Conservation (phyloP, 2,888 invertebrate genomes). For the Leptinotarsa tumamoca region DNA sequence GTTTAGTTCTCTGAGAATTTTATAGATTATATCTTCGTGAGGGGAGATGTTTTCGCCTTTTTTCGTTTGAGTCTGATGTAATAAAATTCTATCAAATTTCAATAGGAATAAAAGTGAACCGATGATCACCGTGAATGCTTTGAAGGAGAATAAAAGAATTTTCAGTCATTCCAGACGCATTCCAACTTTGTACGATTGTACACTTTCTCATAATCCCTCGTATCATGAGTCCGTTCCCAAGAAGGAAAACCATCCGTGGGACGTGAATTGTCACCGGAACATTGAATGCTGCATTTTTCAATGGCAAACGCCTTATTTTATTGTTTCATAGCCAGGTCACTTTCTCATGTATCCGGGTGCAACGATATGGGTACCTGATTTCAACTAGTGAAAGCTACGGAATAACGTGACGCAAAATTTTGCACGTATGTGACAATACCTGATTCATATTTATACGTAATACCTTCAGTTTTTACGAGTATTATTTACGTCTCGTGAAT, state of each 20-base stretch:
- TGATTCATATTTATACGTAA: slow-evolving; percentile 38
- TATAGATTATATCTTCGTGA: too few relatives aligned
- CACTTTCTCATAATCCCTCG: neutral
- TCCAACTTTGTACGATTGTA: too few relatives aligned
- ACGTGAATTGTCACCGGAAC: slow-evolving; percentile 5
- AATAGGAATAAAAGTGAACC: too few relatives aligned
- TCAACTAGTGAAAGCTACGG: slow-evolving; percentile 54
- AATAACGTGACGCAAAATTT: slow-evolving; percentile 42
- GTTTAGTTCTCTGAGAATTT: too few relatives aligned
- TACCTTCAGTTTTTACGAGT: slow-evolving; percentile 33
- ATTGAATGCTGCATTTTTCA: slow-evolving; percentile 12
- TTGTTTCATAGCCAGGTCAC: slow-evolving; percentile 33
- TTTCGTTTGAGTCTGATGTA: too few relatives aligned
- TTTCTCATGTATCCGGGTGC: slow-evolving; percentile 55
- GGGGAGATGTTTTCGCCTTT: too few relatives aligned
- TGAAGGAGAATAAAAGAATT: too few relatives aligned
- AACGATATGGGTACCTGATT: slow-evolving; percentile 56
- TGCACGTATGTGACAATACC: slow-evolving; percentile 42
- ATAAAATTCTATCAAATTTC: too few relatives aligned
- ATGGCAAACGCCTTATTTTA: slow-evolving; percentile 17
- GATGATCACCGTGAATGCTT: too few relatives aligned
- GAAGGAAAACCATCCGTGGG: slow-evolving; percentile 19
- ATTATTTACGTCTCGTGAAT: slow-evolving; percentile 34
- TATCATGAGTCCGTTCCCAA: neutral
- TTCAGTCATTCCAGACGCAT: too few relatives aligned